Conservation (phyloP, 2,113 vertebrate species). For the Pungitius pungitius region DNA sequence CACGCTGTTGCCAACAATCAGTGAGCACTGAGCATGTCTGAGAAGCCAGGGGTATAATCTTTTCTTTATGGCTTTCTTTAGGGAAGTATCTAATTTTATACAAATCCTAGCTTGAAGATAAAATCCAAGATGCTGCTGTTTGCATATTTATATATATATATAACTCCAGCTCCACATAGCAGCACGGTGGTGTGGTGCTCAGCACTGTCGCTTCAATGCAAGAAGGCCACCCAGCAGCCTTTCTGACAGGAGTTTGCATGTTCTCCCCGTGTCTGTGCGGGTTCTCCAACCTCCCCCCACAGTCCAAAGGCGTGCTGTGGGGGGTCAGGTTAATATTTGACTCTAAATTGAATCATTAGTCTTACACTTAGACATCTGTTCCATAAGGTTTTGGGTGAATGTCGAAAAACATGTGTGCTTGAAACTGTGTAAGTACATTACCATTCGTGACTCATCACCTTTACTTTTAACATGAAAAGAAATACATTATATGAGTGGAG, state of each 20-base stretch:
- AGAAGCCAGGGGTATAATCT: constrained; percentile 25
- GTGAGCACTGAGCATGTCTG: constrained; percentile 47
- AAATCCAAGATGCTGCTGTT: constrained; percentile 28
- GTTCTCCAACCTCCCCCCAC: too few species aligned
- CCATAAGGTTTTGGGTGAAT: not conserved
- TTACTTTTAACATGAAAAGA: constrained; percentile 39
- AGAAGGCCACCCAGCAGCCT: too few species aligned
- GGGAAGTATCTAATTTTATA: constrained; percentile 45
- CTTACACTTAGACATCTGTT: constrained; percentile 32
- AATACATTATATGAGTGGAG: not conserved
- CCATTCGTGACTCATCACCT: constrained; percentile 53
- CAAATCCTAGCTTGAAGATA: constrained; percentile 33
- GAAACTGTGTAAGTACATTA: constrained; percentile 42
- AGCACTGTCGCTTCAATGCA: too few species aligned
- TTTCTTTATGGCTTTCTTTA: not conserved
- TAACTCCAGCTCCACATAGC: too few species aligned
- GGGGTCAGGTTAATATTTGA: too few species aligned
- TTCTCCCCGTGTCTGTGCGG: too few species aligned
- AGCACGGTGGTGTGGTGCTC: too few species aligned
- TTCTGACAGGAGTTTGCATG: too few species aligned
- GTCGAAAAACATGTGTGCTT: constrained; percentile 27
- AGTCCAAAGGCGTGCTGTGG: too few species aligned
- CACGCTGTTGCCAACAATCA: constrained; percentile 50
- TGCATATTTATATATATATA: too few species aligned
- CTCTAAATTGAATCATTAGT: not conserved